These are phyloP conservation scores for Microdon myrmicae DNA, from an alignment of 2,888 invertebrate genomes.

Conservation along the genomic window DNA sequence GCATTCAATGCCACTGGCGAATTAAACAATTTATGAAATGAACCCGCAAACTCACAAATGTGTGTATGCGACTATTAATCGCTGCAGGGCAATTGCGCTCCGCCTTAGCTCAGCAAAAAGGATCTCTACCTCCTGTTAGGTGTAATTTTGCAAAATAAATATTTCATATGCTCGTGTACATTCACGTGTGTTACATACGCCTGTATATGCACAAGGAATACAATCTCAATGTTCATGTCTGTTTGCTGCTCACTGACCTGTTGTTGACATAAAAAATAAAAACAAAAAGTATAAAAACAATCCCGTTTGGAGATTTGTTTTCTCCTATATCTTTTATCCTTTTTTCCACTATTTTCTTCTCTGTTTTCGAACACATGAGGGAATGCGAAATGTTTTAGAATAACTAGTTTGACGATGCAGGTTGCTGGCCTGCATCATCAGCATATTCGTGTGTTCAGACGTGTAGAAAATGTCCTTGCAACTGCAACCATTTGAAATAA, in stretches of 20 bases:
- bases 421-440: slow-evolving; percentile 12
- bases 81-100: slow-evolving; percentile 20
- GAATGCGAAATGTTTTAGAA: slow-evolving; percentile 38
- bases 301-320: slow-evolving; percentile 33
- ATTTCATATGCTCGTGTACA: slow-evolving; percentile 39
- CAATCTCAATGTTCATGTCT: too few relatives aligned
- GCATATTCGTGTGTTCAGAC: slow-evolving; percentile 22
- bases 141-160: slow-evolving; percentile 43
- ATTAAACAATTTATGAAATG: slow-evolving; percentile 19
- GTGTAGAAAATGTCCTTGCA: slow-evolving; percentile 41
- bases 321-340: slow-evolving; percentile 11
- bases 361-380: slow-evolving; percentile 18
- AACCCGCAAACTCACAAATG: slow-evolving; percentile 1
- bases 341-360: slow-evolving; percentile 6
- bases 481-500: slow-evolving; percentile 33
- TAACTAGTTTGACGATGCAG: slow-evolving; percentile 29
- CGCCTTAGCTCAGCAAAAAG: too few relatives aligned
- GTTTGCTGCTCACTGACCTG: too few relatives aligned
- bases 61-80: slow-evolving; percentile 12
- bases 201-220: too few relatives aligned
- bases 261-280: too few relatives aligned
- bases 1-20: slow-evolving; percentile 5
- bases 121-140: too few relatives aligned
- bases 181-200: too few relatives aligned
- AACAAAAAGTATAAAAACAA: too few relatives aligned